Base-by-base conservation (phyloP, 2,113 vertebrate species). In the Laterallus jamaicensis region DNA sequence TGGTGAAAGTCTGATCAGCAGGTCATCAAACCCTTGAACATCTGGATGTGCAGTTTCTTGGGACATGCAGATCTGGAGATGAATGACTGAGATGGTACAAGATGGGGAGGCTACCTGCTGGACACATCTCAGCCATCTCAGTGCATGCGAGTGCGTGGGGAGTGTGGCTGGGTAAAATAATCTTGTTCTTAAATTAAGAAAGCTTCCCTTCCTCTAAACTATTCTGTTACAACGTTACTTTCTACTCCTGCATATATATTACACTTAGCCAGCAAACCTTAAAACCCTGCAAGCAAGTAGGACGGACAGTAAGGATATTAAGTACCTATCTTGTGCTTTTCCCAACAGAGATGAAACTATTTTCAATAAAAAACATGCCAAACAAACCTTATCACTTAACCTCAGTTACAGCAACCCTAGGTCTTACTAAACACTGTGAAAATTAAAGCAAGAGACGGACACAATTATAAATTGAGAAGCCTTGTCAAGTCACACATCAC, bases 311-410 rank as follows among this genome's bases (percentile, higher is more conserved):
- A 89, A 82, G 21, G 68, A 31, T 49, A 73, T 55, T 75, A 89
- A 82, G 21, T 29, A 78, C 2, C 15, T 6, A 82, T 71, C 37
- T 39, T 70, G 15, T 40, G 56, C 24, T 75, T 86, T 86, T 70
- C 64, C 86, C 44, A 78, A 39, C 5, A 55, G 4, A 67, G 21
- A 84, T 52, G 29, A 75, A 70, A 66, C 60, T 63, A 75, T 39
- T 77, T 77, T 58, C 17, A 90, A 58, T 29, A 75, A 60, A 94
- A 94, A 94, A 59, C 47, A 54, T 11, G 35, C 29, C 66, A 91
- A 86, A 10, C 21, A 62, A 83, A 77, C 3, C 4, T 47, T 59
- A 18, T 52, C 55, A 49, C 10, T 82, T 89, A 10, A 50, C 44
- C 17, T 55, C 42, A 82, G 16, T 37, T 86, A 82, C 54, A 80